Evolutionary conservation across 2,888 invertebrate genomes (phyloP).

Genomic region (Ditylenchus weischeri): DNA sequence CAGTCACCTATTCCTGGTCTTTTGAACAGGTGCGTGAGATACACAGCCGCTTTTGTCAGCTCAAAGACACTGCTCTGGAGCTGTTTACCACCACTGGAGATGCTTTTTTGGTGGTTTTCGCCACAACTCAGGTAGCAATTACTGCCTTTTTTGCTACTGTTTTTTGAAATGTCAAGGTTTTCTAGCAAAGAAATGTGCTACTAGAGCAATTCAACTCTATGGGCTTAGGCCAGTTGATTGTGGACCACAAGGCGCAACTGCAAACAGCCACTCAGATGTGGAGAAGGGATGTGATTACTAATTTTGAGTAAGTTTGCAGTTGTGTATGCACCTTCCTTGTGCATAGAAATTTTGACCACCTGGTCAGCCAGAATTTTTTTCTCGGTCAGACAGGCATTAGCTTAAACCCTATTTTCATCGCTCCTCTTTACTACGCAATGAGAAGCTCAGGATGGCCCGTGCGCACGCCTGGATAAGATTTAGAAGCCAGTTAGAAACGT

Average conservation of each 20-base stretch:
- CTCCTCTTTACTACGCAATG: too few species aligned
- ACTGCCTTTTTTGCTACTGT: background rate
- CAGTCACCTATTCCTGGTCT: conserved; percentile 36
- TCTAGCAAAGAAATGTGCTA: conserved; percentile 32
- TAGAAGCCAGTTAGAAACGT: too few species aligned
- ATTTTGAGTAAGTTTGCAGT: conserved; percentile 32
- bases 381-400: too few species aligned
- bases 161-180: background rate
- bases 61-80: conserved; percentile 94
- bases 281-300: conserved; percentile 36
- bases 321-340: too few species aligned
- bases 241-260: conserved; percentile 34
- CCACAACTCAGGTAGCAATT: conserved; percentile 30
- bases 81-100: conserved; percentile 94
- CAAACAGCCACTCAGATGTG: conserved; percentile 64
- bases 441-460: too few species aligned
- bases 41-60: conserved; percentile 73
- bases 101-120: conserved; percentile 90
- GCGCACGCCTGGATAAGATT: too few species aligned
- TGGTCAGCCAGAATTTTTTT: too few species aligned
- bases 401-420: too few species aligned
- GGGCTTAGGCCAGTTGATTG: conserved; percentile 31
- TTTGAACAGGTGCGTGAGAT: conserved; percentile 73
- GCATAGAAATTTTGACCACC: too few species aligned
- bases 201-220: conserved; percentile 34